Base-by-base conservation (phyloP, 2,797 vertebrate species). In the Meda fulgida region DNA sequence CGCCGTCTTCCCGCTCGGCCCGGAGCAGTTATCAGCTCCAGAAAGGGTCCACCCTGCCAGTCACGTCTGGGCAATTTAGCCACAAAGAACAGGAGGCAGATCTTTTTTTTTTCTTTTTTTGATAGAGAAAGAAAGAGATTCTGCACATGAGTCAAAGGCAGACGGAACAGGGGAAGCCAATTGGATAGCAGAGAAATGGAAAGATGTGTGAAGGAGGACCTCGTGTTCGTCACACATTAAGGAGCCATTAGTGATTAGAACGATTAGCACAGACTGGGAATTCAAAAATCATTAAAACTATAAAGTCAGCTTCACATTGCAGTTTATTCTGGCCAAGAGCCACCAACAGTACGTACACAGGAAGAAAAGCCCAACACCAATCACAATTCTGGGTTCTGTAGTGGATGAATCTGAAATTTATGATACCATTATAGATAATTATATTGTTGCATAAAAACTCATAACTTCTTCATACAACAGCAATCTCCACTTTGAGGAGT, bases 121-220 rank as follows among this genome's bases (percentile, higher is more conserved):
- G 58, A 83, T 72, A 76, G 76, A 84, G 58, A 19, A 75, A 65
- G 63, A 75, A 23, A 53, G 29, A 69, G 34, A 84, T 65, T 75
- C 34, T 73, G 53, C 70, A 18, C 26, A 79, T 23, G 29, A 31
- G 60, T 70, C 79, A 38, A 36, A 85, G 38, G 71, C 71, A 85
- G 78, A 66, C 76, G 51, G 51, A 73, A 73, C 55, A 73, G 72
- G 76, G 46, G 65, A 67, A 83, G 82, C 65, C 71, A 84, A 85
- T 55, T 84, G 63, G 76, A 60, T 48, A 78, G 63, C 38, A 75
- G 48, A 87, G 78, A 81, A 79, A 60, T 60, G 60, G 36, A 79
- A 75, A 60, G 36, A 51, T 26, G 18, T 78, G 43, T 46, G 38
- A 38, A 69, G 36, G 36, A 83, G 18, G 34, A n/a, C 63, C 23